These are phyloP conservation scores for Eupithecia subfuscata DNA, from an alignment of 2,888 invertebrate genomes.

Conservation along the genomic window DNA sequence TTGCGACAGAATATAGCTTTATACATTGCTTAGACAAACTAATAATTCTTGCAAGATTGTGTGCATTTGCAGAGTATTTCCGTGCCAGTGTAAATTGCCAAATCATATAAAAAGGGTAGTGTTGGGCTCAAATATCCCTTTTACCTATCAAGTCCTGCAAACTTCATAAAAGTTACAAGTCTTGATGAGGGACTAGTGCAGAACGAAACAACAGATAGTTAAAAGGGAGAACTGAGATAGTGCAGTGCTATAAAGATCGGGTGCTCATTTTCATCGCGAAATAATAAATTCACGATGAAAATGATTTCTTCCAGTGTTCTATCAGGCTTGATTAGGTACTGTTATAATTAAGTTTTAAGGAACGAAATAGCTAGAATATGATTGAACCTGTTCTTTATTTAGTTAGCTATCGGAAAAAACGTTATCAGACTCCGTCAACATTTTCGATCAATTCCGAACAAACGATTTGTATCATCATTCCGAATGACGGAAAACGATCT, in stretches of 20 bases:
- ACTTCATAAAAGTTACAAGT: slow-evolving; percentile 8
- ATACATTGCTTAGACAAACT: slow-evolving; percentile 27
- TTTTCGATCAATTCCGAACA: background rate
- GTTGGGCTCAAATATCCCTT: slow-evolving; percentile 28
- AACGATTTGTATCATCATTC: background rate
- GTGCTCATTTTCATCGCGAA: slow-evolving; percentile 13
- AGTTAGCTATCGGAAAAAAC: background rate
- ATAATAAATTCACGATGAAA: slow-evolving; percentile 15
- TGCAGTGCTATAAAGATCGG: slow-evolving; percentile 29
- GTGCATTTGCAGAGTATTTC: slow-evolving; percentile 54
- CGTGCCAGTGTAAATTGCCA: slow-evolving; percentile 45
- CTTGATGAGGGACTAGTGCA: slow-evolving; percentile 9
- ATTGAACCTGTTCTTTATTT: background rate
- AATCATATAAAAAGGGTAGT: slow-evolving; percentile 25
- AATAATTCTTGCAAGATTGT: slow-evolving; percentile 38
- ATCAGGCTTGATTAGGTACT: slow-evolving; percentile 9
- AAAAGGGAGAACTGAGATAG: slow-evolving; percentile 28
- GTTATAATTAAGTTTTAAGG: background rate
- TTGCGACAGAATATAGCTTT: slow-evolving; percentile 5
- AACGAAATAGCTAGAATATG: background rate
- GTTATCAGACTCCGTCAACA: background rate
- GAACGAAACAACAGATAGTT: slow-evolving; percentile 25
- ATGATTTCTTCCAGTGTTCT: slow-evolving; percentile 11
- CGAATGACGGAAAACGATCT: background rate
- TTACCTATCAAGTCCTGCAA: slow-evolving; percentile 29